Evolutionary conservation across 2,113 vertebrate genomes (phyloP).

Genomic region (Pachyramphus minor): DNA sequence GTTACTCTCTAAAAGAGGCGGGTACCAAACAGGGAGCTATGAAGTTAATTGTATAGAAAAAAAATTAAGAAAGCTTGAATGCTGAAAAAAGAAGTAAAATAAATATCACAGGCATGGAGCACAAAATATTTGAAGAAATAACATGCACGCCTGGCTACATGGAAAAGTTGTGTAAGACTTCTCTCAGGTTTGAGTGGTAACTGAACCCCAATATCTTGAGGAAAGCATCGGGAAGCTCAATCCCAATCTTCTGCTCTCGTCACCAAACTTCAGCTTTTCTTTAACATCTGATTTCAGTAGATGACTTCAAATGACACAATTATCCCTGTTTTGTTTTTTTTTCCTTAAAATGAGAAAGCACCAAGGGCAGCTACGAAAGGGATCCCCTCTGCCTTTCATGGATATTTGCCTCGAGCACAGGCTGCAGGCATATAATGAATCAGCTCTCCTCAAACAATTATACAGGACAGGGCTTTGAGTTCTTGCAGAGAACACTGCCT

Average conservation of each 20-base stretch:
- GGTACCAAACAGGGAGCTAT: not conserved
- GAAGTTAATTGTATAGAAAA: not conserved
- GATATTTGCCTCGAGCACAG: fast-evolving
- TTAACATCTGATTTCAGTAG: not conserved
- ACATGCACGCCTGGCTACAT: not conserved
- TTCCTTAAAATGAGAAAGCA: not conserved
- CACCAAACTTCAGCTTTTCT: not conserved
- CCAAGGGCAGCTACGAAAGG: not conserved
- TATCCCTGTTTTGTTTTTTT: not conserved
- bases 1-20: not conserved
- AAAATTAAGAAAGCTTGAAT: not conserved
- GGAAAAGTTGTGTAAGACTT: not conserved
- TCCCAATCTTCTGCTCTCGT: not conserved
- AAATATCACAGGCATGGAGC: not conserved
- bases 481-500: not conserved
- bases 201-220: not conserved
- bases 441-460: not conserved
- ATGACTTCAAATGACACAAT: not conserved
- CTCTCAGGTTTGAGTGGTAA: not conserved
- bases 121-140: not conserved
- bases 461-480: not conserved
- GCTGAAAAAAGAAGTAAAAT: not conserved
- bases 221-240: not conserved
- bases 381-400: fast-evolving
- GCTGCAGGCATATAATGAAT: not conserved